Evolutionary conservation across 1,140 invertebrate genomes (phyloP), one percentile per base, ranked within the genome.

Genomic region (Colletes gigas): DNA sequence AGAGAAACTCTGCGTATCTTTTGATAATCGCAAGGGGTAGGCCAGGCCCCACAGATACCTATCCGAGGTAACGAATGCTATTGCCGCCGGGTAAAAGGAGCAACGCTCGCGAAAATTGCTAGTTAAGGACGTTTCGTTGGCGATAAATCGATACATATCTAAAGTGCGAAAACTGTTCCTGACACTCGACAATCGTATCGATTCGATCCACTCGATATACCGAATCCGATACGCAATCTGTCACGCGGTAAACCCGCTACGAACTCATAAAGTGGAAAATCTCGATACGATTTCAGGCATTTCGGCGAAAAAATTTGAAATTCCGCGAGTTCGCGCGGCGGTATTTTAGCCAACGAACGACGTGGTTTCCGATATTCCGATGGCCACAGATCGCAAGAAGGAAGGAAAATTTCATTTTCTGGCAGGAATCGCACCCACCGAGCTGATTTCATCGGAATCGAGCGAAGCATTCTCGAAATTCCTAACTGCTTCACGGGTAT

Each of bases 361-460:
- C 70, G 52, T 17, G 50, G 65, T 72, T 60, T 65, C 65, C 83
- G 74, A 82, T 82, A 78, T 55, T 44, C 67, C 50, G 50, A 15
- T 47, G 66, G 52, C 19, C 72, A 50, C 57, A 63, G 62, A 69
- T 85, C 78, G 65, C 41, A 47, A 50, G 41, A 47, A 85, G 68
- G 73, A 74, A 82, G 83, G 70, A 84, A 59, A 44, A 72, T 78
- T 75, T 85, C 82, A 86, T 79, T 86, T 86, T 83, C 84, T 70
- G 19, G n/a, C 71, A 41, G 19, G 21, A 72, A 52, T 68, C 54
- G 39, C 66, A 14, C 47, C 30, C 60, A 59, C 74, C 76, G 66
- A 75, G 72, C 65, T 70, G 76, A 19, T 81, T 79, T 75, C 7
- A 9, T 6, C 21, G 59, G 55, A 50, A 57, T 14, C 44, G 50